A percentile compares a stretch with the other conserved stretches of the same genome.
These are phyloP conservation scores for Heliothis peltigera DNA, from an alignment of 2,888 invertebrate species.

Conservation along the genomic window DNA sequence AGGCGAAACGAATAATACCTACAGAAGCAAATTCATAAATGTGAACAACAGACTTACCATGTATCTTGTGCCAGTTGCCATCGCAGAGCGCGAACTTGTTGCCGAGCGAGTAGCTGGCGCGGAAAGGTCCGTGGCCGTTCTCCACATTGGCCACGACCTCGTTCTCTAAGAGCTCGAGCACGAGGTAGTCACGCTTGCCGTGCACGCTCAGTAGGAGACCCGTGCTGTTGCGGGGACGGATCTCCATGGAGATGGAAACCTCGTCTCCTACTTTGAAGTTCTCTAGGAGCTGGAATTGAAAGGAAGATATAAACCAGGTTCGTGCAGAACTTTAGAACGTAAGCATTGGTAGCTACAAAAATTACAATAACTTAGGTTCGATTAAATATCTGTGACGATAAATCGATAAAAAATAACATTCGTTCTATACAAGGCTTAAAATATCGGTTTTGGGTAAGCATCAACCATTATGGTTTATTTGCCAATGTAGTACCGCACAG, in stretches of 20 bases:
- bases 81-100: conserved; percentile 95
- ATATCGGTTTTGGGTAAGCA: no score
- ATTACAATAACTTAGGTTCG: no score
- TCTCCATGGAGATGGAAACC: conserved; percentile 95
- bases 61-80: conserved; percentile 98
- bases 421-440: no score
- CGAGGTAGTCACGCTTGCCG: conserved; percentile 94
- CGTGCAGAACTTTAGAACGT: no score
- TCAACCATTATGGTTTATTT: no score
- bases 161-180: conserved; percentile 96
- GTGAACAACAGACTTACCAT: conserved; percentile 88
- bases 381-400: no score
- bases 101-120: conserved; percentile 92
- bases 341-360: no score
- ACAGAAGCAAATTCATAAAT: no score
- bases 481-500: no score
- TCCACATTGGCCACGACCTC: conserved; percentile 95
- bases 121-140: conserved; percentile 94
- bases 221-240: conserved; percentile 95
- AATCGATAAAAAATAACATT: no score
- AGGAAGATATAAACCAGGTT: no score
- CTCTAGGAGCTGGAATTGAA: conserved; percentile 87
- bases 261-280: conserved; percentile 94
- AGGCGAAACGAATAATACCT: no score
- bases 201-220: conserved; percentile 97